These are phyloP conservation scores for Phasianus colchicus DNA, from an alignment of 2,113 vertebrate genomes.

Conservation along the genomic window DNA sequence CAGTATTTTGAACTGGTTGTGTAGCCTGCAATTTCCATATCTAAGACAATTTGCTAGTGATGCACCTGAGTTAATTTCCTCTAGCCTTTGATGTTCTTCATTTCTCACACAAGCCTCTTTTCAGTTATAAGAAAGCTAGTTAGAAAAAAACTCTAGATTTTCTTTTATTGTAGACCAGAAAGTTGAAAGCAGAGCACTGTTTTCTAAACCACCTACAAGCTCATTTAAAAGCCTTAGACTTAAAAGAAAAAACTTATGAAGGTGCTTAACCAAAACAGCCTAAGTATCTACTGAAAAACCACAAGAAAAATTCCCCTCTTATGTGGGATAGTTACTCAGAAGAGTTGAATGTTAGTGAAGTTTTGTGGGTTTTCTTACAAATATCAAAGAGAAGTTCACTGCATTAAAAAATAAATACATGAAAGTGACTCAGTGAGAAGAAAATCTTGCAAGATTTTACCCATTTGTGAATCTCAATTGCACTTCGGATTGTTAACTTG, in stretches of 20 bases:
- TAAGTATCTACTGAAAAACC: constrained; percentile 52
- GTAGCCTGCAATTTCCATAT: constrained; percentile 21
- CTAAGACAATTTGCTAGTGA: neutral
- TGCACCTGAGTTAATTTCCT: constrained; percentile 55
- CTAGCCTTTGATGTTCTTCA: constrained; percentile 64
- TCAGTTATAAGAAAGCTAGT: constrained; percentile 14
- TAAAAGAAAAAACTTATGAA: constrained; percentile 57
- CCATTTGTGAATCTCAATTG: constrained; percentile 7
- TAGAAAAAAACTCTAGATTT: constrained; percentile 39
- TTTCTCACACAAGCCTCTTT: constrained; percentile 42
- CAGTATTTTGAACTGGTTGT: neutral
- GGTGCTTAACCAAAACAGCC: constrained; percentile 53
- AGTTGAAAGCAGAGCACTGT: constrained; percentile 62
- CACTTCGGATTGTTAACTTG: neutral
- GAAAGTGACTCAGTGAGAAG: constrained; percentile 25
- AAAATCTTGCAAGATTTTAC: constrained; percentile 42
- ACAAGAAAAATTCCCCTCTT: constrained; percentile 62
- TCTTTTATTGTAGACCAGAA: constrained; percentile 74
- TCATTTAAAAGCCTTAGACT: constrained; percentile 54
- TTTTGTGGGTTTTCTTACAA: constrained; percentile 48
- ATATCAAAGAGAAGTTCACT: constrained; percentile 53
- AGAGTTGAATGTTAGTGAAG: constrained; percentile 30
- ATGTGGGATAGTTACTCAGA: constrained; percentile 70
- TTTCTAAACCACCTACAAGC: constrained; percentile 69
- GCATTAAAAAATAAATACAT: neutral